These are phyloP conservation scores for Panopea generosa DNA, from an alignment of 2,888 invertebrate genomes.

Conservation along the genomic window DNA sequence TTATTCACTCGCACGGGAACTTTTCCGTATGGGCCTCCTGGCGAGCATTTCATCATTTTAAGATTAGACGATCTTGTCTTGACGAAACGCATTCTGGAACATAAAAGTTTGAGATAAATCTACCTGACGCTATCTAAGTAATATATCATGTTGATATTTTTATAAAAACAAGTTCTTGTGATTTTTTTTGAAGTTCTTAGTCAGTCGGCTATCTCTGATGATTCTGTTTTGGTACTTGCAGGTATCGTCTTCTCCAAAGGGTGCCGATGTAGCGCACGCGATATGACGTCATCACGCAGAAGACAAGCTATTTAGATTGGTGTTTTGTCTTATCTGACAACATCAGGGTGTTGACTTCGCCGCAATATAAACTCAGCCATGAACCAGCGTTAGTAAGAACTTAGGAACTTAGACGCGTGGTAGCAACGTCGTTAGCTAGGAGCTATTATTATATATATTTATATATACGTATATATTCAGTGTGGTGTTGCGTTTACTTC, in stretches of 20 bases:
- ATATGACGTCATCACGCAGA: slow-evolving; percentile 54
- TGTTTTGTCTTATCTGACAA: slow-evolving; percentile 41
- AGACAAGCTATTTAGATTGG: slow-evolving; percentile 36
- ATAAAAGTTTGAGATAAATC: slow-evolving; percentile 2
- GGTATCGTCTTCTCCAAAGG: slow-evolving; percentile 43
- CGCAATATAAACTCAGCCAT: slow-evolving; percentile 35
- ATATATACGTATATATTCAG: neutral
- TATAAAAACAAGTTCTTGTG: slow-evolving; percentile 29
- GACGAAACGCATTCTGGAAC: neutral
- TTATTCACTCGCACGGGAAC: no score
- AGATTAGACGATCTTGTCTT: no score
- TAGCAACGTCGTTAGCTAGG: neutral
- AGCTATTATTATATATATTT: neutral
- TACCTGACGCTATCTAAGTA: slow-evolving; percentile 30
- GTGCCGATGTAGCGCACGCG: slow-evolving; percentile 34
- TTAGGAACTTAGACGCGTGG: slow-evolving; percentile 2
- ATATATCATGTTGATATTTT: slow-evolving; percentile 42
- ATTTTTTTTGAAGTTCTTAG: slow-evolving; percentile 24
- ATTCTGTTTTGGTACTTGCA: slow-evolving; percentile 42
- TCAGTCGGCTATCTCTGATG: slow-evolving; percentile 30
- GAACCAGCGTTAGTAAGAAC: slow-evolving; percentile 16
- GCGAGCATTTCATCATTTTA: no score
- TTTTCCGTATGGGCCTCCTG: no score
- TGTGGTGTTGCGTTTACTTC: neutral
- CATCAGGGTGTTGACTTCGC: slow-evolving; percentile 63